phyloP scores from a whole-genome alignment of 2,888 invertebrate species.

The Melanostoma scalare region DNA sequence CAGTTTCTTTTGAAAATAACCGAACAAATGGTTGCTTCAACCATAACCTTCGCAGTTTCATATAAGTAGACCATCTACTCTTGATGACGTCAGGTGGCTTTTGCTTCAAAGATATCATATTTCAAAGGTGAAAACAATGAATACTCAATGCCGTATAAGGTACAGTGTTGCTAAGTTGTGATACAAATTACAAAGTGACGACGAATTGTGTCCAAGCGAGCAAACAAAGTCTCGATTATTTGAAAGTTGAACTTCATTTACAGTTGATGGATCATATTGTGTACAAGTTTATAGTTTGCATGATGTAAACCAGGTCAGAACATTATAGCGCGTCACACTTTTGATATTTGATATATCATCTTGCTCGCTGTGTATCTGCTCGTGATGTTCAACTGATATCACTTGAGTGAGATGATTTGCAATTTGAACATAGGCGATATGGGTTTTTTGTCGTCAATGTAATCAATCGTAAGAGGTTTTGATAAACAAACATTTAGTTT shows the following conservation, averaged over 20 bases:
- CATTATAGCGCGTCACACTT: neutral
- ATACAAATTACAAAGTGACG: slow-evolving; percentile 18
- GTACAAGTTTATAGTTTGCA: neutral
- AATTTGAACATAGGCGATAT: too few relatives aligned
- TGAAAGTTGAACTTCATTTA: slow-evolving; percentile 9
- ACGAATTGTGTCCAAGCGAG: slow-evolving; percentile 44
- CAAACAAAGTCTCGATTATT: slow-evolving; percentile 2
- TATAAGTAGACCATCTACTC: too few relatives aligned
- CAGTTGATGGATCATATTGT: neutral
- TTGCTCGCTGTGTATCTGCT: too few relatives aligned
- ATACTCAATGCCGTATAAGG: slow-evolving; percentile 55
- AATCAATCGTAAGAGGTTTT: too few relatives aligned
- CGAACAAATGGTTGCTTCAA: too few relatives aligned
- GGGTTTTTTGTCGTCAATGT: too few relatives aligned
- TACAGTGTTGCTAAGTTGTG: slow-evolving; percentile 1
- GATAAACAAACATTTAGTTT: too few relatives aligned
- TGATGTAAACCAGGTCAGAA: slow-evolving; percentile 15
- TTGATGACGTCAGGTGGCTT: neutral
- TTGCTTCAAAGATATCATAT: too few relatives aligned
- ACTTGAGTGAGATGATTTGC: too few relatives aligned
- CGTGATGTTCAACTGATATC: too few relatives aligned
- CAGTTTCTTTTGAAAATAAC: too few relatives aligned
- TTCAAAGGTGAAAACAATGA: neutral
- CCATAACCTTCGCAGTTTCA: too few relatives aligned
- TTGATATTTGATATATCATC: neutral